Conservation (phyloP, 2,888 invertebrate species). For the Carcina quercana region DNA sequence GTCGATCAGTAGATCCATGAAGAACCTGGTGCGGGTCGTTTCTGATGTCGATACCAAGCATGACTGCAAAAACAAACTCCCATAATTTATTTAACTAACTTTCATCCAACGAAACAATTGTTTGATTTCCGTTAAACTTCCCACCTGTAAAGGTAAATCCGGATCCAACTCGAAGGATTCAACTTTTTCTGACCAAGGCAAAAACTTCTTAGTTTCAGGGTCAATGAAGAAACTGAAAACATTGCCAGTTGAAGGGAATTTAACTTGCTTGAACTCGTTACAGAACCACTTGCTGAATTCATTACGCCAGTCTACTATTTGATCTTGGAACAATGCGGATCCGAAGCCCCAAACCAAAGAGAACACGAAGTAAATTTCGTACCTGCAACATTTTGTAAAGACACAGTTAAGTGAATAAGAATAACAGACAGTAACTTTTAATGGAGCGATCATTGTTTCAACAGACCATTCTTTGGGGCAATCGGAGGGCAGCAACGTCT, state of each 20-base stretch:
- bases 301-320: conserved; percentile 91
- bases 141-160: conserved; percentile 90
- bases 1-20: conserved; percentile 87
- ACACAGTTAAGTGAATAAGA: background rate
- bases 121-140: background rate
- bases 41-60: conserved; percentile 92
- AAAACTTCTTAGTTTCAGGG: conserved; percentile 86
- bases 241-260: conserved; percentile 88
- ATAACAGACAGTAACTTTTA: no score
- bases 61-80: conserved; percentile 64
- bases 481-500: conserved; percentile 86
- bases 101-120: background rate
- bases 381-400: conserved; percentile 55
- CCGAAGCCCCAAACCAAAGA: conserved; percentile 95
- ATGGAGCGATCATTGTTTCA: no score
- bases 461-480: conserved; percentile 91
- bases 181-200: conserved; percentile 91
- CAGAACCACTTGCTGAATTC: conserved; percentile 97
- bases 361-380: conserved; percentile 95
- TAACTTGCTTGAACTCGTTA: conserved; percentile 92
- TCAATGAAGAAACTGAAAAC: conserved; percentile 95
- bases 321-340: conserved; percentile 92
- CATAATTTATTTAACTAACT: background rate
- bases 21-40: conserved; percentile 90
- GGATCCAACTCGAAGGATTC: conserved; percentile 86